A percentile compares a stretch with the other conserved stretches of the same genome.
These are phyloP conservation scores for Drosophila prolongata DNA, from an alignment of 2,888 invertebrate genomes.

Conservation along the genomic window DNA sequence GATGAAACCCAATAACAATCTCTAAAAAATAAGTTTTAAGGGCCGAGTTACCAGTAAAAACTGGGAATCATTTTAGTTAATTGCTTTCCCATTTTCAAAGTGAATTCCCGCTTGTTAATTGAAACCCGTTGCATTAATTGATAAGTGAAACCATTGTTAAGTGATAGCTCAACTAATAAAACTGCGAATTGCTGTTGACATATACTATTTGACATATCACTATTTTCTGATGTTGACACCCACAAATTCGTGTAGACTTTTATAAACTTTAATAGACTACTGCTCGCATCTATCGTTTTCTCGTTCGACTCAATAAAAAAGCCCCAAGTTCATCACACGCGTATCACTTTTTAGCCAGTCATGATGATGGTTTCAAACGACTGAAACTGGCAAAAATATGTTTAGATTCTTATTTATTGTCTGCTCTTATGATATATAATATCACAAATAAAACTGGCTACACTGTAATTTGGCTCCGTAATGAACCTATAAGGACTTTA, in stretches of 20 bases:
- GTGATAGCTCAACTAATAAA: too few species aligned
- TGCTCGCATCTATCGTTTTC: background rate
- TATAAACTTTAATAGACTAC: background rate
- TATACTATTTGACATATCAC: background rate
- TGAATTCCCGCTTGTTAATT: too few species aligned
- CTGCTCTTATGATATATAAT: conserved; percentile 7
- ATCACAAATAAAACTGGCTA: conserved; percentile 18
- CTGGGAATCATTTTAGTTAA: too few species aligned
- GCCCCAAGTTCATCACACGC: too few species aligned
- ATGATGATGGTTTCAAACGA: conserved; percentile 14
- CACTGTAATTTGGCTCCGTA: background rate
- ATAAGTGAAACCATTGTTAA: too few species aligned
- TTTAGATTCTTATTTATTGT: conserved; percentile 22
- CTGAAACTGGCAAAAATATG: background rate
- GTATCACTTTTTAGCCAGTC: conserved; percentile 17
- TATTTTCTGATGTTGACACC: background rate
- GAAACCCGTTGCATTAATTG: too few species aligned
- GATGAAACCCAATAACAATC: background rate
- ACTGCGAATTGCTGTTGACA: background rate
- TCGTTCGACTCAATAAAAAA: conserved; percentile 4
- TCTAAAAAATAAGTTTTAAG: too few species aligned
- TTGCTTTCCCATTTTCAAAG: too few species aligned
- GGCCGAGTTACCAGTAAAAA: too few species aligned
- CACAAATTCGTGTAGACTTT: background rate
- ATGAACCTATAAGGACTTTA: background rate